Evolutionary conservation across 1,140 invertebrate genomes (phyloP).

Genomic region (Bombus difficillimus): DNA sequence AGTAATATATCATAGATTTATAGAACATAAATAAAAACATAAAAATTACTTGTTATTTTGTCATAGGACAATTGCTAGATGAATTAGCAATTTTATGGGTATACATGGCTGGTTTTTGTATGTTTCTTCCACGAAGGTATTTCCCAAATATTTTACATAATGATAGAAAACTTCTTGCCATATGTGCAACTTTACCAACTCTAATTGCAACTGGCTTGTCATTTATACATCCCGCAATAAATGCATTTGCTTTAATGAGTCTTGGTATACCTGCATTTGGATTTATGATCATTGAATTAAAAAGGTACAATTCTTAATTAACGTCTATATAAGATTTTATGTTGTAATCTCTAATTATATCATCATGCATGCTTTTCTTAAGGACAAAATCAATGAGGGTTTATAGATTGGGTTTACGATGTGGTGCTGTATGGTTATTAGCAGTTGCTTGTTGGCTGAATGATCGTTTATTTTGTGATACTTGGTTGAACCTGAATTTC

Average conservation of each 20-base stretch:
- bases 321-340: background rate
- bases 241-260: slow-evolving; percentile 91
- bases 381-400: slow-evolving; percentile 87
- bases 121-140: slow-evolving; percentile 88
- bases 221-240: slow-evolving; percentile 88
- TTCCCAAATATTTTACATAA: slow-evolving; percentile 87
- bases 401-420: slow-evolving; percentile 86
- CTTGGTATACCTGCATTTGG: slow-evolving; percentile 87
- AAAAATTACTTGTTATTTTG: slow-evolving; percentile 30
- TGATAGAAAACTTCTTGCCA: slow-evolving; percentile 85
- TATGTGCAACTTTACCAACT: slow-evolving; percentile 84
- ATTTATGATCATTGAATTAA: slow-evolving; percentile 87
- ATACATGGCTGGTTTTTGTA: slow-evolving; percentile 88
- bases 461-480: slow-evolving; percentile 90
- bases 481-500: slow-evolving; percentile 89
- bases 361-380: slow-evolving; percentile 66
- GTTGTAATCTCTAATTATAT: slow-evolving; percentile 23
- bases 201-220: slow-evolving; percentile 86
- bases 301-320: slow-evolving; percentile 81
- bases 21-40: background rate
- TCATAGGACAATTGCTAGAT: slow-evolving; percentile 88
- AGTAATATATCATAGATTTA: slow-evolving; percentile 7
- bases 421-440: slow-evolving; percentile 86
- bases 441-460: slow-evolving; percentile 90
- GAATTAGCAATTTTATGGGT: slow-evolving; percentile 92